Evolutionary conservation across 2,888 invertebrate genomes (phyloP).

Genomic region (Acleris literana): DNA sequence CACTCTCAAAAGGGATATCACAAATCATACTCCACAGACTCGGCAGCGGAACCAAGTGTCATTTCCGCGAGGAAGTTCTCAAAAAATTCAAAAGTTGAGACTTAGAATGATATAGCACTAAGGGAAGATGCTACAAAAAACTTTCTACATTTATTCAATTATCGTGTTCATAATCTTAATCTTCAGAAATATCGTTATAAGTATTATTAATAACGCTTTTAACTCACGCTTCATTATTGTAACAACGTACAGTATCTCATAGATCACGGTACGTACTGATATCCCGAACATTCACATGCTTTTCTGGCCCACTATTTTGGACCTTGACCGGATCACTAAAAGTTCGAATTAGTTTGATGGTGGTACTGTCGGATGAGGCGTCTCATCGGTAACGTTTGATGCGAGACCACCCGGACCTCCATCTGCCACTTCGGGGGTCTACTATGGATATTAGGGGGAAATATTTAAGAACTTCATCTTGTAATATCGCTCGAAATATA

Average conservation of each 20-base stretch:
- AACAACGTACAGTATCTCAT: constrained; percentile 30
- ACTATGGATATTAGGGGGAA: not conserved
- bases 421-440: constrained; percentile 13
- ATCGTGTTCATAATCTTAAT: constrained; percentile 1
- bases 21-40: constrained; percentile 22
- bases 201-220: constrained; percentile 20
- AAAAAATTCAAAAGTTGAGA: constrained; percentile 9
- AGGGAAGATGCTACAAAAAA: not conserved
- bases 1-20: constrained; percentile 7
- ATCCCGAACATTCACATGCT: constrained; percentile 16
- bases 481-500: no score
- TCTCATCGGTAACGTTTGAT: constrained; percentile 31
- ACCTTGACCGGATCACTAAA: not conserved
- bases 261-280: constrained; percentile 29
- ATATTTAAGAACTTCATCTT: not conserved
- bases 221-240: constrained; percentile 30
- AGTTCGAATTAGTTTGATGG: not conserved
- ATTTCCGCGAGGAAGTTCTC: constrained; percentile 26
- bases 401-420: constrained; percentile 28
- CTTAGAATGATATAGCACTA: not conserved
- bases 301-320: not conserved
- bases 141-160: not conserved
- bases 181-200: not conserved
- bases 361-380: constrained; percentile 3
- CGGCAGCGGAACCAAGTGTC: constrained; percentile 27